phyloP scores from a whole-genome alignment of 37 sponge, comb jelly and placozoan species.

The Dysidea cf. avara region DNA sequence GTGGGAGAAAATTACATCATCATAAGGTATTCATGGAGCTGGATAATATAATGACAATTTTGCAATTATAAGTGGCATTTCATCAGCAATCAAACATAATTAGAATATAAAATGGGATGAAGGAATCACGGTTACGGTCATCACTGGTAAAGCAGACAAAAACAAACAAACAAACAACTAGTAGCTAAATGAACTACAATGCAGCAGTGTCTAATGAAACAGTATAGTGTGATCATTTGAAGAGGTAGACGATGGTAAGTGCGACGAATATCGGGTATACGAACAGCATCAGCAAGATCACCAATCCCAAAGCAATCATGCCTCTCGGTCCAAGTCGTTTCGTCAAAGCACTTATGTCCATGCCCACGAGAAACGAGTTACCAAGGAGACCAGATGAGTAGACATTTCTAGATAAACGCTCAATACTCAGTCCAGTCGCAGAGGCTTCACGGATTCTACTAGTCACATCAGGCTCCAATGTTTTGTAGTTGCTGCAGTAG shows the following conservation, averaged over 20 bases:
- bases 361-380: conserved; percentile 16
- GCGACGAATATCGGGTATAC: conserved; percentile 12
- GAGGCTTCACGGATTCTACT: conserved; percentile 14
- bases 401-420: conserved; percentile 25
- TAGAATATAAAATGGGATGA: too few relatives aligned
- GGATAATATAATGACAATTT: too few relatives aligned
- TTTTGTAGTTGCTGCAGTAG: conserved; percentile 24
- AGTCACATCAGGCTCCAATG: conserved; percentile 10
- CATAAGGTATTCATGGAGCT: too few relatives aligned
- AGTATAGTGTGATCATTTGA: too few relatives aligned
- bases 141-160: too few relatives aligned
- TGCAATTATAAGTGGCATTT: too few relatives aligned
- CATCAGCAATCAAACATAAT: too few relatives aligned
- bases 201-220: too few relatives aligned
- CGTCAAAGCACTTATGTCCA: conserved; percentile 10
- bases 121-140: too few relatives aligned
- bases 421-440: conserved; percentile 43
- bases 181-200: too few relatives aligned
- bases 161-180: too few relatives aligned
- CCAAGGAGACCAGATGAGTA: conserved; percentile 21
- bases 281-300: conserved; percentile 7
- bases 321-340: neutral
- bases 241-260: neutral
- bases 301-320: neutral
- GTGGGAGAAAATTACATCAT: too few relatives aligned